Conservation (phyloP, 1,140 invertebrate species). For the Drosophila kikkawai region DNA sequence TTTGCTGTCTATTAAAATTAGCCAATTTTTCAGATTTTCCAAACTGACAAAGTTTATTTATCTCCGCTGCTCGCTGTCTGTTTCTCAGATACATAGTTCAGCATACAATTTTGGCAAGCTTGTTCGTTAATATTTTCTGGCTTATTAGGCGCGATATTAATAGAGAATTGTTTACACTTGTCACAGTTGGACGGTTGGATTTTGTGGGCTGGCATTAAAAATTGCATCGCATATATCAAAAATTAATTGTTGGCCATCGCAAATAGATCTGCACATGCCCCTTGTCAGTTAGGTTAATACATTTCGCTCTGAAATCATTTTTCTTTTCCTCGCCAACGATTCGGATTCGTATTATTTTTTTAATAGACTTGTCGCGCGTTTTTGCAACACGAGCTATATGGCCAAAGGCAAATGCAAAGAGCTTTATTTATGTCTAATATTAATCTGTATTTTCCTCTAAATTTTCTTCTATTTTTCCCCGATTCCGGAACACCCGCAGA, state of each 20-base stretch:
- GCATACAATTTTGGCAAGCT: slow-evolving; percentile 44
- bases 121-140: slow-evolving; percentile 43
- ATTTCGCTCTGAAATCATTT: slow-evolving; percentile 52
- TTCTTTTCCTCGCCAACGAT: slow-evolving; percentile 19
- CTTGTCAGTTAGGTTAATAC: slow-evolving; percentile 64
- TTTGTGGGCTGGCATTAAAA: slow-evolving; percentile 57
- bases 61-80: neutral
- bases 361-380: slow-evolving; percentile 66
- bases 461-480: slow-evolving; percentile 18
- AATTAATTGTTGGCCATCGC: slow-evolving; percentile 65
- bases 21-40: slow-evolving; percentile 7
- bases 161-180: slow-evolving; percentile 72
- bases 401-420: slow-evolving; percentile 46
- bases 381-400: slow-evolving; percentile 56
- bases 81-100: slow-evolving; percentile 13
- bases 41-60: slow-evolving; percentile 46
- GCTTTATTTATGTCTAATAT: slow-evolving; percentile 53
- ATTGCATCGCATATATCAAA: slow-evolving; percentile 65
- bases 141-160: slow-evolving; percentile 54
- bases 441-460: slow-evolving; percentile 41
- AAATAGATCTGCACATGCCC: slow-evolving; percentile 58
- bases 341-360: slow-evolving; percentile 21
- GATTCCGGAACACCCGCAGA: slow-evolving; percentile 86
- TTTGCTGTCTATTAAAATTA: neutral
- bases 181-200: slow-evolving; percentile 40